phyloP scores from a whole-genome alignment of 2,113 vertebrate species.

The Hydrochoerus hydrochaeris region DNA sequence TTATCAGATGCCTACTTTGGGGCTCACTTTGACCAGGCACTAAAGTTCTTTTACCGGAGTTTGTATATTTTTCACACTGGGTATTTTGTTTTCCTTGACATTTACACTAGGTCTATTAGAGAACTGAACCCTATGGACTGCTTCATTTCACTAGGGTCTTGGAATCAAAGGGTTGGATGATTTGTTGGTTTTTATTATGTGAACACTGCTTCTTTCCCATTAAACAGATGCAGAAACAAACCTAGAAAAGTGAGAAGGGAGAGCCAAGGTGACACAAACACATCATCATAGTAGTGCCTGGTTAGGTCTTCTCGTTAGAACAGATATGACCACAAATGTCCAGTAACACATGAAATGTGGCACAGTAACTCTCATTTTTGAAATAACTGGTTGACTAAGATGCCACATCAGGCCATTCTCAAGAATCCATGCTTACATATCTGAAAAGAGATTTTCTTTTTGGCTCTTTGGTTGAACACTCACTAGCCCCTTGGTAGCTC shows the following conservation, averaged over 20 bases:
- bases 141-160: background rate
- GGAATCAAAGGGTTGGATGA: background rate
- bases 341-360: background rate
- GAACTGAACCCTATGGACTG: background rate
- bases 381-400: background rate
- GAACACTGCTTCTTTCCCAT: background rate
- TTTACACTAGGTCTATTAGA: background rate
- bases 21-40: background rate
- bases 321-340: too few species aligned
- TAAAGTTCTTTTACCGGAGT: background rate
- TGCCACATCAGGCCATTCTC: background rate
- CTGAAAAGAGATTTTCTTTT: background rate
- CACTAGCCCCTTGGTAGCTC: background rate
- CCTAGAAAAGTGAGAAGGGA: background rate
- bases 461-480: background rate
- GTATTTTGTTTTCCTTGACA: background rate
- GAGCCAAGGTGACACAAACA: background rate
- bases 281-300: background rate
- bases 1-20: background rate
- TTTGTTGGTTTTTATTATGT: background rate
- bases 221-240: background rate
- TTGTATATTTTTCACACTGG: background rate
- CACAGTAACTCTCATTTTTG: background rate
- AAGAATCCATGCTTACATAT: background rate
- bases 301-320: background rate